Conservation (phyloP, 2,113 vertebrate species). For the Cyrtonyx montezumae region DNA sequence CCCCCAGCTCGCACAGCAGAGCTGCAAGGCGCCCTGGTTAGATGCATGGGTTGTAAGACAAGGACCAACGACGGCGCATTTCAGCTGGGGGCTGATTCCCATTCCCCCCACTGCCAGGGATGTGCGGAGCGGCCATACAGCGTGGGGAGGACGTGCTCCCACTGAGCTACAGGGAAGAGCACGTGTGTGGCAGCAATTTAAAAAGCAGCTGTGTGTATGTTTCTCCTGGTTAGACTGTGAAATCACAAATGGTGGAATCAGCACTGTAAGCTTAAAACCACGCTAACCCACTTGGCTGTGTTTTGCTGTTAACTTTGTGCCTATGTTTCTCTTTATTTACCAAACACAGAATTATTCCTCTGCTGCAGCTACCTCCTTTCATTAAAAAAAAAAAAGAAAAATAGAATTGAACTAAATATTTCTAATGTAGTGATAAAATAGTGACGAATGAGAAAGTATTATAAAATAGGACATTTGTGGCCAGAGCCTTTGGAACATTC, state of each 20-base stretch:
- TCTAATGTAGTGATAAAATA: conserved; percentile 69
- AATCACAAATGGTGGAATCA: conserved; percentile 43
- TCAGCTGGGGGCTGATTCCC: conserved; percentile 12
- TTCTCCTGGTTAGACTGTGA: conserved; percentile 50
- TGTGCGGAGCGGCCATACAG: neutral
- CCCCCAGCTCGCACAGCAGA: neutral
- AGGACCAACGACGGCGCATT: conserved; percentile 48
- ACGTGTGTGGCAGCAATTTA: conserved; percentile 39
- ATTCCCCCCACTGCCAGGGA: neutral
- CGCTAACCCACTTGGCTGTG: conserved; percentile 17
- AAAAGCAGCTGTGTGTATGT: conserved; percentile 28
- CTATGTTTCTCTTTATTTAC: conserved; percentile 16
- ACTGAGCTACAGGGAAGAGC: conserved; percentile 18
- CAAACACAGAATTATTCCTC: neutral
- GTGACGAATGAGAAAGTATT: conserved; percentile 70
- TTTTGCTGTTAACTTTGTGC: conserved; percentile 30
- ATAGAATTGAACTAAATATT: conserved; percentile 54
- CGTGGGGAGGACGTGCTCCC: neutral
- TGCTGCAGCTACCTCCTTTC: neutral
- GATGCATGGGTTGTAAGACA: neutral
- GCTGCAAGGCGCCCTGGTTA: neutral
- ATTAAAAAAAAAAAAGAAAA: conserved; percentile 16
- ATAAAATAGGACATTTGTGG: conserved; percentile 73
- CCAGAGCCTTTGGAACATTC: conserved; percentile 66
- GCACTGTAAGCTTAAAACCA: conserved; percentile 27